These are phyloP conservation scores for Bombus breviceps DNA, from an alignment of 1,140 invertebrate species.

Conservation along the genomic window DNA sequence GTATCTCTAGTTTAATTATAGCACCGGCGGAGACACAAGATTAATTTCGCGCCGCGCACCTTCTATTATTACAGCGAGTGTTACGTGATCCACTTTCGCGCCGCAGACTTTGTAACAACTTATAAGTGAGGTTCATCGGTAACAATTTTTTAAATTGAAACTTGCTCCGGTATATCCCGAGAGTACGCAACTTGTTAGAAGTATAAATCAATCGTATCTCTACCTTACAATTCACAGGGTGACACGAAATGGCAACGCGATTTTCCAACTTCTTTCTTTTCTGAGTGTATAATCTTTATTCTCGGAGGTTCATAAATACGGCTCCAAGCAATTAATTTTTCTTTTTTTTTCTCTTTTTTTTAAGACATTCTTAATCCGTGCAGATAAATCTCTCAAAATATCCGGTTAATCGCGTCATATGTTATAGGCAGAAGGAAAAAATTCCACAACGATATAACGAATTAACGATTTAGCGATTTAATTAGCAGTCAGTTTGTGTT, in stretches of 20 bases:
- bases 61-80: not conserved
- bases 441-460: not conserved
- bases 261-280: not conserved
- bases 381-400: not conserved
- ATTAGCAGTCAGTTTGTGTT: not conserved
- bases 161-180: not conserved
- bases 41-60: constrained; percentile 10
- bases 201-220: not conserved
- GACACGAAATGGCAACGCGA: not conserved
- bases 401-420: too few species aligned
- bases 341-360: too few species aligned
- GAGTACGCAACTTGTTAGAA: not conserved
- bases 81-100: not conserved
- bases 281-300: not conserved
- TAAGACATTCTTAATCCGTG: too few species aligned
- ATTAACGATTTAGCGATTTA: not conserved
- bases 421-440: not conserved
- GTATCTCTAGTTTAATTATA: constrained; percentile 32
- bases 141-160: not conserved
- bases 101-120: not conserved
- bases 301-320: not conserved
- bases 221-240: not conserved
- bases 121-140: not conserved
- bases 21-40: not conserved
- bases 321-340: not conserved